Base-by-base conservation (phyloP, 2,113 vertebrate species). In the Phalacrocorax pelagicus region DNA sequence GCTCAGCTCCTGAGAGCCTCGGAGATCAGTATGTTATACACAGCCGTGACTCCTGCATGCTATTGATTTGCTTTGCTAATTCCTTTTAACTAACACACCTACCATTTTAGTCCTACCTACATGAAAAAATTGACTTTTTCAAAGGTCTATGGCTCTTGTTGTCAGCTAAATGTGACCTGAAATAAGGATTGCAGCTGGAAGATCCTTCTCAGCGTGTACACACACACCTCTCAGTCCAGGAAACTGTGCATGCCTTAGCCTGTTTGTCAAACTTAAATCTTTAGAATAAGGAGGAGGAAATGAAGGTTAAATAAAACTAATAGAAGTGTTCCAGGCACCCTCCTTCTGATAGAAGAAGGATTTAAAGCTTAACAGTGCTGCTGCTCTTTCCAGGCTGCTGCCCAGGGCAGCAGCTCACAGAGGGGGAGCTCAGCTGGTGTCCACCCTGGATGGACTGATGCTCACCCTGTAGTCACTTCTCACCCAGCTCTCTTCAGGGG, bases 231-330 rank as follows among this genome's bases (percentile, higher is more conserved):
- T 42, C 23, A 11, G 40, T 5, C 9, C 40, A 23, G 59, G 22
- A 63, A 12, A 12, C 0, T 2, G 1, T 54, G 23, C 58, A 40
- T 5, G 3, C 12, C 36, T 70, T 30, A 32, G 42, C 12, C 32
- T 44, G 9, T 61, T 59, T 55, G 30, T 47, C 73, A 81, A 36
- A 20, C 65, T 73, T 36, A 26, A 11, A 8, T 23, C 12, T 34
- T 54, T 5, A 19, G 57, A 38, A 24, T 22, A 26, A 65, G 4
- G 36, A 61, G 40, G 32, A 88, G 58, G 58, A 59, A 46, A 46
- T 18, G 5, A 46, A 67, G 44, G 22, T 42, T 34, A 86, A 91
- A 38, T 62, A 16, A 11, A 44, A 66, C 4, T 36, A 40, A 12
- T 13, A 66, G 73, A 54, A 17, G 9, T 49, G 61, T 5, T 5